A percentile compares a stretch with the other conserved stretches of the same genome.
These are phyloP conservation scores for Cherax destructor DNA, from an alignment of 1,140 invertebrate genomes.

Conservation along the genomic window DNA sequence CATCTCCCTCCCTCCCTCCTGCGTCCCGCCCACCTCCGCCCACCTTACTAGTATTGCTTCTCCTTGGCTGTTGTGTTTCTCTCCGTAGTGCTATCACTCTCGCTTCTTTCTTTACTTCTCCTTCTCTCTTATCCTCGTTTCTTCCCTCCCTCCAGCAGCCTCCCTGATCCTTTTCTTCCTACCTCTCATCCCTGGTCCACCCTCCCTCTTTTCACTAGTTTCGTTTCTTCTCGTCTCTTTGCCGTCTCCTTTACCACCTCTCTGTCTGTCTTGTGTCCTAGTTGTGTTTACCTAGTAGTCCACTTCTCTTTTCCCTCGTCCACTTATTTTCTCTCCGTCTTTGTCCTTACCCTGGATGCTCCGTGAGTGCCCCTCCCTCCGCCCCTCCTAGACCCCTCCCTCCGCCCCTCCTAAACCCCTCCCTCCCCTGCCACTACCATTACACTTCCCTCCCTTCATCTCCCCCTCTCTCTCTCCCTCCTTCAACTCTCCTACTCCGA, in stretches of 20 bases:
- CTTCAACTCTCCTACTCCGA: neutral
- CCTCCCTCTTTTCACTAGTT: too few relatives aligned
- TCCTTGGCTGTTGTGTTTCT: neutral
- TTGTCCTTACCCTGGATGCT: neutral
- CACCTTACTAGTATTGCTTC: neutral
- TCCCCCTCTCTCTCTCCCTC: neutral
- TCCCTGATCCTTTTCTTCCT: too few relatives aligned
- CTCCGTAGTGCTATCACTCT: too few relatives aligned
- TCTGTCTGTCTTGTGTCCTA: neutral
- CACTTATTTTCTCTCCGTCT: neutral
- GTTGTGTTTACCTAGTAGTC: neutral
- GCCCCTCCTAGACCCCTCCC: neutral
- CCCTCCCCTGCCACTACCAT: neutral
- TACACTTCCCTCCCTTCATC: slow-evolving; percentile 10
- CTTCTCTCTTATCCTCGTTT: neutral
- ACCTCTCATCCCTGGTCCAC: too few relatives aligned
- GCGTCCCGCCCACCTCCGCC: too few relatives aligned
- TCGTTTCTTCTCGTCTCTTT: neutral
- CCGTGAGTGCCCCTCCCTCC: neutral
- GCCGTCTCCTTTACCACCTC: neutral
- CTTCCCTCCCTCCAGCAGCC: too few relatives aligned
- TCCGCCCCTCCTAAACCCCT: neutral
- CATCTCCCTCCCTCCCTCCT: too few relatives aligned
- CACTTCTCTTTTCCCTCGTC: neutral
- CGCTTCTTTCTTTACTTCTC: too few relatives aligned